A percentile compares a stretch with the other conserved stretches of the same genome.
These are phyloP conservation scores for Heliconius ismenius DNA, from an alignment of 2,888 invertebrate genomes.

Conservation along the genomic window DNA sequence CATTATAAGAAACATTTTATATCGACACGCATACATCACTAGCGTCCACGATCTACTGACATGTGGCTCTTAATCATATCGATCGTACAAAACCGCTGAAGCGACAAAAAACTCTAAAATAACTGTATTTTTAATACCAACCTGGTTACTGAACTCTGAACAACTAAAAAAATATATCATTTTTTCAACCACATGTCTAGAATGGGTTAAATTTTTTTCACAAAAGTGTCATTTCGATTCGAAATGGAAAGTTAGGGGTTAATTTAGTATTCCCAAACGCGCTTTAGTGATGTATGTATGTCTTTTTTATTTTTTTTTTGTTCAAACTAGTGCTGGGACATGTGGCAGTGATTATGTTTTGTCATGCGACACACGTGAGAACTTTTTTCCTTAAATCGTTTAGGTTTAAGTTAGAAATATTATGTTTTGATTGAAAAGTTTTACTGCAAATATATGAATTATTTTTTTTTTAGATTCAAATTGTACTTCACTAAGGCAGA, in stretches of 20 bases:
- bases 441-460: background rate
- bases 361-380: constrained; percentile 74
- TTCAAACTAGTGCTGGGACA: constrained; percentile 67
- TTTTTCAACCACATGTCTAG: constrained; percentile 63
- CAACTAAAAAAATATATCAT: constrained; percentile 58
- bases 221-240: constrained; percentile 76
- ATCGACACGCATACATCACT: constrained; percentile 37
- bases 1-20: background rate
- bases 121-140: constrained; percentile 34
- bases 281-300: constrained; percentile 49
- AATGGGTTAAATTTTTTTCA: constrained; percentile 71
- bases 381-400: constrained; percentile 52
- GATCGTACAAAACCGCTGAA: constrained; percentile 73
- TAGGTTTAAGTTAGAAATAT: constrained; percentile 26
- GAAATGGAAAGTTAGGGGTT: constrained; percentile 76
- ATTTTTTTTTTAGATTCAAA: too few species aligned
- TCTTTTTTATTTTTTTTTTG: constrained; percentile 50
- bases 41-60: constrained; percentile 58
- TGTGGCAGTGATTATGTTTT: constrained; percentile 66
- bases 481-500: too few species aligned
- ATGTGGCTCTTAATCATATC: constrained; percentile 79
- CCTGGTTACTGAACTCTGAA: constrained; percentile 77
- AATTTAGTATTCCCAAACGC: constrained; percentile 68
- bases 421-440: background rate
- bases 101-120: constrained; percentile 58